A percentile compares a stretch with the other conserved stretches of the same genome.
These are phyloP conservation scores for Tenthredo livida DNA, from an alignment of 2,888 invertebrate species.

Conservation along the genomic window DNA sequence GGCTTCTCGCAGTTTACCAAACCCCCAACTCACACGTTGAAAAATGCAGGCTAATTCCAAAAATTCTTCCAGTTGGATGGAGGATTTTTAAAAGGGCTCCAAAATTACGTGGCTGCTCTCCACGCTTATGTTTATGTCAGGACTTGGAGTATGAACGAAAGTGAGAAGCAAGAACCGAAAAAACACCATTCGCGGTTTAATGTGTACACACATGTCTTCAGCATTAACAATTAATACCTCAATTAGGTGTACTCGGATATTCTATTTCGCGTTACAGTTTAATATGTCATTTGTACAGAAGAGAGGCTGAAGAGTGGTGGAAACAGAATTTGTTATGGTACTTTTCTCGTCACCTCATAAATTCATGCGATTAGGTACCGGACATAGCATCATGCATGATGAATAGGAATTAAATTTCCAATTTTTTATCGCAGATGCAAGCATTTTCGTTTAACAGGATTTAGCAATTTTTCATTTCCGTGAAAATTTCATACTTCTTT, in stretches of 20 bases:
- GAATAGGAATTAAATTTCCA: too few species aligned
- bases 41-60: constrained; percentile 48
- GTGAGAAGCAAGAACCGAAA: neutral
- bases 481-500: too few species aligned
- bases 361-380: too few species aligned
- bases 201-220: neutral
- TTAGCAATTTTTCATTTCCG: too few species aligned
- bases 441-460: too few species aligned
- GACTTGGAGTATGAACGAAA: constrained; percentile 56
- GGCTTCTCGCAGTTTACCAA: neutral
- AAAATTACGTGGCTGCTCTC: neutral
- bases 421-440: too few species aligned
- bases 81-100: constrained; percentile 25
- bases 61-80: neutral
- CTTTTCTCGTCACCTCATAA: too few species aligned
- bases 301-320: too few species aligned
- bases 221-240: neutral
- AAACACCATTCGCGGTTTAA: neutral
- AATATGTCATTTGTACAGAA: neutral
- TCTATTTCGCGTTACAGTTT: neutral
- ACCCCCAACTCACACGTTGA: neutral
- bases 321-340: too few species aligned
- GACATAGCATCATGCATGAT: too few species aligned
- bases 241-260: neutral
- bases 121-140: neutral